Evolutionary conservation across 2,888 invertebrate species (phyloP).

Genomic region (Nemoura dubitans): DNA sequence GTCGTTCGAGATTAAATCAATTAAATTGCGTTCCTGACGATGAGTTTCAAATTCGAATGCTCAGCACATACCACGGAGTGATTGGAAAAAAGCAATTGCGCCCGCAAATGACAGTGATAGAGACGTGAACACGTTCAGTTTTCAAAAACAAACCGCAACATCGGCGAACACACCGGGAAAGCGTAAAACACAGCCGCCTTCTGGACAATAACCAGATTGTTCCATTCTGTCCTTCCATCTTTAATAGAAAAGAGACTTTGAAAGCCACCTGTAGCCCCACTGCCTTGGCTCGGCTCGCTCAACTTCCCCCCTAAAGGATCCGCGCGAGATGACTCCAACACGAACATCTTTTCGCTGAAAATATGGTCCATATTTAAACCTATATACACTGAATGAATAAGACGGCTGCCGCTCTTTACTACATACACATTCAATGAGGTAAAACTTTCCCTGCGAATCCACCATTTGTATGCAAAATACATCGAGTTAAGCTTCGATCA

Average conservation of each 20-base stretch:
- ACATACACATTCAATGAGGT: conserved; percentile 7
- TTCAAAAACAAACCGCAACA: not conserved
- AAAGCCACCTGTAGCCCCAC: not conserved
- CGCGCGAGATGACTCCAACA: not conserved
- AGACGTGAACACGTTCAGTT: not conserved
- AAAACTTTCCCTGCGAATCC: conserved; percentile 22
- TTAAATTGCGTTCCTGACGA: not conserved
- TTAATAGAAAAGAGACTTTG: not conserved
- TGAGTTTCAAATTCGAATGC: not conserved
- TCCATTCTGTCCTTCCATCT: not conserved
- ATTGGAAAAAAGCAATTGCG: not conserved
- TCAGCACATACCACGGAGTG: not conserved
- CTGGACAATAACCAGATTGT: not conserved
- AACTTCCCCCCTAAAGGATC: not conserved
- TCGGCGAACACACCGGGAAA: not conserved
- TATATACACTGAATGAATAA: not conserved
- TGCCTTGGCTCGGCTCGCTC: not conserved
- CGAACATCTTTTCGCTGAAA: conserved; percentile 1
- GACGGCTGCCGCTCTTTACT: not conserved
- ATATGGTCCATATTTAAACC: not conserved
- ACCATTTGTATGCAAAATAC: conserved; percentile 30
- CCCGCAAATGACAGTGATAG: not conserved
- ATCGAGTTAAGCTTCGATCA: not conserved
- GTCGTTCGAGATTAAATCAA: not conserved
- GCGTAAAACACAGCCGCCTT: not conserved